Evolutionary conservation across 2,113 vertebrate genomes (phyloP).

Genomic region (Pyrgilauda ruficollis): DNA sequence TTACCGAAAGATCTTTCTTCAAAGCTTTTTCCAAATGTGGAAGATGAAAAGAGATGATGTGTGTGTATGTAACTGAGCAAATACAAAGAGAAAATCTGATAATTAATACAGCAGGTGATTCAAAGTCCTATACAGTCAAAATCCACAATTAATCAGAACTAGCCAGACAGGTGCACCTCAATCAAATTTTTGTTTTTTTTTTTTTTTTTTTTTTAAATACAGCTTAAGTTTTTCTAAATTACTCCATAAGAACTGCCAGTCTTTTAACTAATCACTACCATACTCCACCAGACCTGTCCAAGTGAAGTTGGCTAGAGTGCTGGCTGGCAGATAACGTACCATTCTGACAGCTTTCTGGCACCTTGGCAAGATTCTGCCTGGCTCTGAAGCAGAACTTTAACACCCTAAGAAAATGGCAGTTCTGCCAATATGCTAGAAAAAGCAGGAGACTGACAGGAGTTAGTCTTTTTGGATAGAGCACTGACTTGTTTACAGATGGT

Average conservation of each 20-base stretch:
- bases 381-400: conserved; percentile 52
- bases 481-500: conserved; percentile 50
- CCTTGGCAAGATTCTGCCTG: conserved; percentile 43
- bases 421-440: conserved; percentile 18
- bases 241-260: conserved; percentile 26
- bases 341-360: conserved; percentile 60
- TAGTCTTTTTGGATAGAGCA: not conserved
- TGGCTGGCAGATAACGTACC: conserved; percentile 23
- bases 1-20: not conserved
- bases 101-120: not conserved
- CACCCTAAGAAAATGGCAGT: conserved; percentile 48
- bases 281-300: conserved; percentile 44
- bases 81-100: not conserved
- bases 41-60: not conserved
- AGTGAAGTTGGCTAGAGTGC: conserved; percentile 14
- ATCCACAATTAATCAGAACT: not conserved
- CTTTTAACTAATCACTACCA: conserved; percentile 61
- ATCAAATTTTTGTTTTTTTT: not conserved
- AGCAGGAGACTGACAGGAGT: not conserved
- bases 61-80: not conserved
- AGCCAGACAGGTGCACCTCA: not conserved
- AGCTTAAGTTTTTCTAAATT: conserved; percentile 14
- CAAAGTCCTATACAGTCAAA: not conserved
- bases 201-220: not conserved
- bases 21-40: not conserved